A percentile compares a stretch with the other conserved stretches of the same genome.
Conservation (phyloP, 2,797 vertebrate species). For the Myoxocephalus aenaeus region DNA sequence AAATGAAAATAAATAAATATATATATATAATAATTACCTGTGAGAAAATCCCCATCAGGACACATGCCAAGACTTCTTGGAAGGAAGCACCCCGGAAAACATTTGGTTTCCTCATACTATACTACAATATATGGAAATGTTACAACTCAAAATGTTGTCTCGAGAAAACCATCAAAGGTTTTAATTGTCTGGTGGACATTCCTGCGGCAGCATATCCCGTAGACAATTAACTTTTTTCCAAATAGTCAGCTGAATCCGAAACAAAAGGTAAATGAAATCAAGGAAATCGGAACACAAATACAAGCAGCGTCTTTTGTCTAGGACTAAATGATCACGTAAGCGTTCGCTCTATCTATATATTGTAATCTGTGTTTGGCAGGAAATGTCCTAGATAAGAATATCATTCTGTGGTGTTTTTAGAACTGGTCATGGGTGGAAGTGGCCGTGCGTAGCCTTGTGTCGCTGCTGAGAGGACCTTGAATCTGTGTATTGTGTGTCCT, state of each 20-base stretch:
- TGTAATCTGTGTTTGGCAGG: background rate
- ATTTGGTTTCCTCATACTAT: too few species aligned
- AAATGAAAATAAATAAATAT: background rate
- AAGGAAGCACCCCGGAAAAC: too few species aligned
- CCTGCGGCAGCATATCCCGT: background rate
- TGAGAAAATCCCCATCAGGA: conserved; percentile 2
- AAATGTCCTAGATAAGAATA: background rate
- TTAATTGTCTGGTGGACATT: background rate
- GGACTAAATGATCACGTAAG: background rate
- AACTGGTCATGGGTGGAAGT: background rate
- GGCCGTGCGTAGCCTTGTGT: background rate
- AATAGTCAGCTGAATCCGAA: background rate
- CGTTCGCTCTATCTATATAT: background rate
- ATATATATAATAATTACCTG: background rate
- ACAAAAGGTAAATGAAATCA: background rate
- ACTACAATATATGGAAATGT: background rate
- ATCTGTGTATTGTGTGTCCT: conserved; percentile 13
- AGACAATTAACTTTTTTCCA: background rate
- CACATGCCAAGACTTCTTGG: background rate
- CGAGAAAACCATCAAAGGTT: background rate
- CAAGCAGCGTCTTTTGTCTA: too few species aligned
- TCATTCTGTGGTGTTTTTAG: background rate
- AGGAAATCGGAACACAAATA: background rate
- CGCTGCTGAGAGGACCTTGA: conserved; percentile 2
- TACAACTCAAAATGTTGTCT: background rate